phyloP scores from a whole-genome alignment of 2,797 vertebrate genomes.

The Nannoperca obscura region DNA sequence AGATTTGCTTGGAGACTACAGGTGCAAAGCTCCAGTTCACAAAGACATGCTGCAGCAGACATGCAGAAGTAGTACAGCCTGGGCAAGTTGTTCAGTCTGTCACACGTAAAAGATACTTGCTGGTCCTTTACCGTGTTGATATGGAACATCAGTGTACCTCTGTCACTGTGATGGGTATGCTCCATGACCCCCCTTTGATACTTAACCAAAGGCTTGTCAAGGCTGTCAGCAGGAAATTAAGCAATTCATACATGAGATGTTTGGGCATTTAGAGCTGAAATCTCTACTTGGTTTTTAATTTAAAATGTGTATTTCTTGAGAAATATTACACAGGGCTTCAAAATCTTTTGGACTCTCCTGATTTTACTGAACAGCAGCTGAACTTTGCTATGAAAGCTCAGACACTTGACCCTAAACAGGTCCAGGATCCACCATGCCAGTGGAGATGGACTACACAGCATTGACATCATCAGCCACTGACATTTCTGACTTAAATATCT shows the following conservation, averaged over 20 bases:
- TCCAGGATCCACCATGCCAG: background rate
- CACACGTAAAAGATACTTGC: background rate
- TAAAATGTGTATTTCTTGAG: background rate
- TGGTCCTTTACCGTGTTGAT: background rate
- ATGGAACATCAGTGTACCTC: background rate
- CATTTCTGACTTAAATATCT: background rate
- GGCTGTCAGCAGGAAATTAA: background rate
- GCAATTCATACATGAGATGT: background rate
- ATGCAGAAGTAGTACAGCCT: background rate
- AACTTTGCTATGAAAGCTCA: background rate
- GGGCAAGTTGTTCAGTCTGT: background rate
- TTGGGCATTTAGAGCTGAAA: background rate
- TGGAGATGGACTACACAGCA: no score
- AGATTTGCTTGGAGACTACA: background rate
- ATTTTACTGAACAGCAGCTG: background rate
- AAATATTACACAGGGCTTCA: background rate
- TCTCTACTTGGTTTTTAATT: background rate
- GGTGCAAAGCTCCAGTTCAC: background rate
- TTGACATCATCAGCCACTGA: background rate
- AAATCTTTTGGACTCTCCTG: background rate
- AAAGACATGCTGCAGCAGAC: no score
- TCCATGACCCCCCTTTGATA: background rate
- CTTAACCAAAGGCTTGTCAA: background rate
- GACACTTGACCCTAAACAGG: background rate
- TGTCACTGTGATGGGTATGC: background rate